These are phyloP conservation scores for Ara ararauna DNA, from an alignment of 2,797 vertebrate genomes.

Conservation along the genomic window DNA sequence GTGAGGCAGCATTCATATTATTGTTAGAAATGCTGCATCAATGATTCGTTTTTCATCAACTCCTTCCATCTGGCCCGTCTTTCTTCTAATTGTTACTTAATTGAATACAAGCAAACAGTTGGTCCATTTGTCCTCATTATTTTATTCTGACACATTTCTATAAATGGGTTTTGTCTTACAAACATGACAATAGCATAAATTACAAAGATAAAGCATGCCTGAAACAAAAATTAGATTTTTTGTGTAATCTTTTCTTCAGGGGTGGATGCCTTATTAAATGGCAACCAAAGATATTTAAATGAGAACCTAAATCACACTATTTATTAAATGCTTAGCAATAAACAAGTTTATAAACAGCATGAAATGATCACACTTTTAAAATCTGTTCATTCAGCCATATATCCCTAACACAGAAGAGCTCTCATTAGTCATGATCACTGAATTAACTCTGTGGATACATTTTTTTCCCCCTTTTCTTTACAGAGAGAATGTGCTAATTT, in stretches of 20 bases:
- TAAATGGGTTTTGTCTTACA: conserved; percentile 54
- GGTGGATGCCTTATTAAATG: conserved; percentile 24
- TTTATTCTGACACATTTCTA: conserved; percentile 60
- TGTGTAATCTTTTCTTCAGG: background rate
- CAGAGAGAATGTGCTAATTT: conserved; percentile 98
- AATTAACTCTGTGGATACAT: conserved; percentile 38
- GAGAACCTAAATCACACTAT: conserved; percentile 18
- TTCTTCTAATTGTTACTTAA: conserved; percentile 59
- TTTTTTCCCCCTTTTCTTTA: conserved; percentile 61
- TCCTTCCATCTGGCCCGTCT: conserved; percentile 63
- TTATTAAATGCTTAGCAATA: conserved; percentile 41
- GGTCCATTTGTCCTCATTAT: conserved; percentile 71
- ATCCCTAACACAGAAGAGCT: background rate
- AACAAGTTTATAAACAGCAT: background rate
- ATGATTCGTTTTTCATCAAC: conserved; percentile 28
- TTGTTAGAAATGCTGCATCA: conserved; percentile 30
- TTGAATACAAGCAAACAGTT: conserved; percentile 63
- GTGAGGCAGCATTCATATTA: background rate
- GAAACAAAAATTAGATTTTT: background rate
- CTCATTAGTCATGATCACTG: background rate
- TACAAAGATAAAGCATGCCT: conserved; percentile 12
- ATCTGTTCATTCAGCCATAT: conserved; percentile 14
- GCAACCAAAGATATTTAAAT: conserved; percentile 34
- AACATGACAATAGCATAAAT: conserved; percentile 31
- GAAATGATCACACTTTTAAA: conserved; percentile 21